Evolutionary conservation across 2,797 vertebrate species (phyloP).

Genomic region (Aphelocoma californica): DNA sequence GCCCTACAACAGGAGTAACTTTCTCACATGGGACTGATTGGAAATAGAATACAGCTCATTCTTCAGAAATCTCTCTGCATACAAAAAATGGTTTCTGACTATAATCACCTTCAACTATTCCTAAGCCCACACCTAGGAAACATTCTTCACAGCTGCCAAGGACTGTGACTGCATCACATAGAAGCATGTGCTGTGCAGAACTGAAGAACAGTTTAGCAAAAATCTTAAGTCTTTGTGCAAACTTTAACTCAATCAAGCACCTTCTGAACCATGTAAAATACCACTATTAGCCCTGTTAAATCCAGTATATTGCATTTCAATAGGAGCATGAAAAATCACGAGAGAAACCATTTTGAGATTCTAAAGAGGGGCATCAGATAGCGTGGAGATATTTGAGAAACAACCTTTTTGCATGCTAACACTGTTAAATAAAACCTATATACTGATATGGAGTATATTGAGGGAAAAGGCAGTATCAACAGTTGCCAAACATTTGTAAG

Average conservation of each 20-base stretch:
- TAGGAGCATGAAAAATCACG: background rate
- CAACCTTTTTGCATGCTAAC: background rate
- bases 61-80: background rate
- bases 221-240: background rate
- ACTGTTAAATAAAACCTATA: background rate
- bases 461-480: slow-evolving; percentile 48
- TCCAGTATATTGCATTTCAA: background rate
- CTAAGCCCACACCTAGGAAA: background rate
- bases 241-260: background rate
- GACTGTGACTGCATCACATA: background rate
- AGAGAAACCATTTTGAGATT: background rate
- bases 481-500: slow-evolving; percentile 69
- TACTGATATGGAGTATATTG: background rate
- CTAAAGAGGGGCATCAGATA: background rate
- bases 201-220: background rate
- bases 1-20: background rate
- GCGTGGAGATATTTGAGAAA: background rate
- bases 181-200: background rate
- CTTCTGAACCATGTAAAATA: background rate
- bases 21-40: background rate
- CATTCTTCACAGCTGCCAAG: background rate
- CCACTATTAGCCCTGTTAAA: background rate
- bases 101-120: background rate
- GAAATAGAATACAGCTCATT: background rate
- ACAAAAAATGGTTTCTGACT: background rate